Percentiles rank a stretch among this genome's conserved stretches.
These are phyloP conservation scores for Drosophila kepulauana DNA, from an alignment of 1,140 invertebrate genomes.

Conservation along the genomic window DNA sequence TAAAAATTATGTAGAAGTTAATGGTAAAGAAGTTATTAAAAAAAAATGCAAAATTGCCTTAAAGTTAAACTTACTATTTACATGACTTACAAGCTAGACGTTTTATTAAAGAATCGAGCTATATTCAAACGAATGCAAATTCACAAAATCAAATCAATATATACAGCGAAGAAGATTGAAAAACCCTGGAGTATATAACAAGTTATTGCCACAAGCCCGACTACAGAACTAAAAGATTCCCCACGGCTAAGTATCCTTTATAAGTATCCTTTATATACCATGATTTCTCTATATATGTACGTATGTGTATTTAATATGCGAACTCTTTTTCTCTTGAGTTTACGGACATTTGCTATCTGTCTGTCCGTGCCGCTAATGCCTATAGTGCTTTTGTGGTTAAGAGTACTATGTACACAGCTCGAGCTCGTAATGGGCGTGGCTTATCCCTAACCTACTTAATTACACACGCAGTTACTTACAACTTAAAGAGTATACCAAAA, in stretches of 20 bases:
- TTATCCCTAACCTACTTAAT: slow-evolving; percentile 71
- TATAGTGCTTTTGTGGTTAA: slow-evolving; percentile 48
- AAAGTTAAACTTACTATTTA: slow-evolving; percentile 33
- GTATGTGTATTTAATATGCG: slow-evolving; percentile 30
- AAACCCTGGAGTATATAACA: slow-evolving; percentile 7
- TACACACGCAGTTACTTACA: slow-evolving; percentile 76
- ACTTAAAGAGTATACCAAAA: slow-evolving; percentile 56
- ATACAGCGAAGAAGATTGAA: slow-evolving; percentile 1
- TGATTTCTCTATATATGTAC: slow-evolving; percentile 22
- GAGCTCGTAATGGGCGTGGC: slow-evolving; percentile 29
- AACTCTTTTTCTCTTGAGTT: slow-evolving; percentile 28
- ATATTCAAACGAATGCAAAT: not conserved
- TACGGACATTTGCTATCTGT: slow-evolving; percentile 14
- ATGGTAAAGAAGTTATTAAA: not conserved
- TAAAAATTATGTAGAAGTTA: not conserved
- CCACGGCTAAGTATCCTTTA: slow-evolving; percentile 12
- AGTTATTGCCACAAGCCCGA: slow-evolving; percentile 19
- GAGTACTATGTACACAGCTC: slow-evolving; percentile 72
- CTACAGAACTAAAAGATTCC: slow-evolving; percentile 1
- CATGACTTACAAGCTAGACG: slow-evolving; percentile 28
- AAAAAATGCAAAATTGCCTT: slow-evolving; percentile 12
- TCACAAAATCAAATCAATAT: slow-evolving; percentile 9
- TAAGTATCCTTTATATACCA: not conserved
- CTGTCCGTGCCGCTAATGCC: slow-evolving; percentile 40
- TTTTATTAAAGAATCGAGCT: slow-evolving; percentile 14